Conservation (phyloP, 2,888 invertebrate genomes). For the Plebejus anna region DNA sequence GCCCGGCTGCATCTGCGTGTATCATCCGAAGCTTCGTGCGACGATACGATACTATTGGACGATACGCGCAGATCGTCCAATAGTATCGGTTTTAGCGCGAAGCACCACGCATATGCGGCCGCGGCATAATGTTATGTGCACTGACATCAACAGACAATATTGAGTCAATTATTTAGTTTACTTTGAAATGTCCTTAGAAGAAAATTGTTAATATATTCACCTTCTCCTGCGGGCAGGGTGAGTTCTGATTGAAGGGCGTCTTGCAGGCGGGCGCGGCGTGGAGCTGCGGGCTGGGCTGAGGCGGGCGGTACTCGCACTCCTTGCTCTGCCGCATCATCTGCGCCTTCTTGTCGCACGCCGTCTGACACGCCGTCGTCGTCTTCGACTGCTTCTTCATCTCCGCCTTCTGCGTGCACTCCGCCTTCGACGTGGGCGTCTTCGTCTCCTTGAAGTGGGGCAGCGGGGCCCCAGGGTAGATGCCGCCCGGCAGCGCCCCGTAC, state of each 20-base stretch:
- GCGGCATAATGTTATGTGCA: too few species aligned
- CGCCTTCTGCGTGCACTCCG: slow-evolving; percentile 65
- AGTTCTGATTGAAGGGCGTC: slow-evolving; percentile 59
- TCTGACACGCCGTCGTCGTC: slow-evolving; percentile 68
- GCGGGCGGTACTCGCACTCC: slow-evolving; percentile 49
- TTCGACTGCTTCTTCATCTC: slow-evolving; percentile 73
- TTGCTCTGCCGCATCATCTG: slow-evolving; percentile 69
- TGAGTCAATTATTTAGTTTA: too few species aligned
- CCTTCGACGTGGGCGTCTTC: slow-evolving; percentile 60
- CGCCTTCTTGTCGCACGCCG: slow-evolving; percentile 67
- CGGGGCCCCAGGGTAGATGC: slow-evolving; percentile 62
- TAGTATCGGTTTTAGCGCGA: too few species aligned
- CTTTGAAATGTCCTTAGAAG: too few species aligned
- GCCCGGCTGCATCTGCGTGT: too few species aligned
- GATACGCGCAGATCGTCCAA: too few species aligned
- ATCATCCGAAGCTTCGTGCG: too few species aligned
- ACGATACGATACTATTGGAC: too few species aligned
- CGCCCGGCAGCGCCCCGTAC: slow-evolving; percentile 66
- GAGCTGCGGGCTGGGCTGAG: slow-evolving; percentile 64
- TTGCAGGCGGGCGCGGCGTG: slow-evolving; percentile 65
- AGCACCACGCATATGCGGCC: too few species aligned
- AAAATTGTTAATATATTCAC: background rate
- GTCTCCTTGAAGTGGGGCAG: slow-evolving; percentile 71
- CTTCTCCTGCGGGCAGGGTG: slow-evolving; percentile 62
- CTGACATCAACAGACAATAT: too few species aligned